These are phyloP conservation scores for Morone saxatilis DNA, from an alignment of 2,113 vertebrate genomes.

Conservation along the genomic window DNA sequence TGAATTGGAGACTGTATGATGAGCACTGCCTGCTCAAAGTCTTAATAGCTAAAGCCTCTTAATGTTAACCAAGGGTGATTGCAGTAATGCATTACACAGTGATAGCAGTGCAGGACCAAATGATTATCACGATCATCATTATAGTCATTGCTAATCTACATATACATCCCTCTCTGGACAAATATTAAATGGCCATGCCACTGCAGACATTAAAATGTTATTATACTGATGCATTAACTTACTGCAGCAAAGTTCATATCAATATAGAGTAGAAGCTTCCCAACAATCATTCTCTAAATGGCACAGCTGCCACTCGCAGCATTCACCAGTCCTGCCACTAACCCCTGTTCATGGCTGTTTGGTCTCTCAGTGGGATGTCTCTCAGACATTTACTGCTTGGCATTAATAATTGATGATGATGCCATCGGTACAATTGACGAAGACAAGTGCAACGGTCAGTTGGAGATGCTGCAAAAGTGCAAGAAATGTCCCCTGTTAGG, in stretches of 20 bases:
- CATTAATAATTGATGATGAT: conserved; percentile 77
- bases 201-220: conserved; percentile 84
- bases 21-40: conserved; percentile 83
- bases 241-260: conserved; percentile 72
- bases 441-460: conserved; percentile 68
- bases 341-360: conserved; percentile 56
- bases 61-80: conserved; percentile 83
- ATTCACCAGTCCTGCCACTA: conserved; percentile 53
- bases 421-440: conserved; percentile 67
- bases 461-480: conserved; percentile 58
- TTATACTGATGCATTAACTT: conserved; percentile 83
- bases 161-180: conserved; percentile 80
- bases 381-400: conserved; percentile 63
- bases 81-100: conserved; percentile 76
- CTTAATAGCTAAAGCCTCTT: conserved; percentile 87
- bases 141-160: conserved; percentile 79
- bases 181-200: conserved; percentile 81
- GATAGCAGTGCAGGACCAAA: conserved; percentile 74
- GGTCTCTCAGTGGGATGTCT: conserved; percentile 71
- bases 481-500: conserved; percentile 60
- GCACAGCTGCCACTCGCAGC: conserved; percentile 56
- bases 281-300: conserved; percentile 71
- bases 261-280: conserved; percentile 60
- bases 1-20: conserved; percentile 80
- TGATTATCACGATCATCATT: conserved; percentile 83